Conservation (phyloP, 2,888 invertebrate species). For the Leptothorax acervorum region DNA sequence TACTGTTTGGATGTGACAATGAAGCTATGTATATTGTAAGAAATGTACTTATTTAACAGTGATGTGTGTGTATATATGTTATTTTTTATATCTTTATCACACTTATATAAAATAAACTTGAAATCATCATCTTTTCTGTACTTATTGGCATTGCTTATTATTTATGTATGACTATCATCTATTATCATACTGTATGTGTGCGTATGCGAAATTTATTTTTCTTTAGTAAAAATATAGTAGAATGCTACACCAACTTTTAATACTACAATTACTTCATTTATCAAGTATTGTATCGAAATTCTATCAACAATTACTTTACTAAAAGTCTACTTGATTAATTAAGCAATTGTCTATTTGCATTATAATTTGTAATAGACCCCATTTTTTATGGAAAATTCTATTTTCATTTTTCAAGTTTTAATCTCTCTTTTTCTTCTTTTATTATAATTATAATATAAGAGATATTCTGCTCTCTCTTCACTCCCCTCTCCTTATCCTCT, state of each 20-base stretch:
- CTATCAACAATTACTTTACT: background rate
- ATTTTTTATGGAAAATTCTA: background rate
- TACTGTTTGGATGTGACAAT: slow-evolving; percentile 95
- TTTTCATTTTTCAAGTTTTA: background rate
- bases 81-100: slow-evolving; percentile 63
- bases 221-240: background rate
- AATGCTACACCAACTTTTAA: background rate
- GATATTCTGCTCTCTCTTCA: background rate
- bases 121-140: background rate
- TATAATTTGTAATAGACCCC: background rate
- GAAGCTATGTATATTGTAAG: slow-evolving; percentile 94
- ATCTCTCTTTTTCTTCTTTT: background rate
- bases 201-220: background rate
- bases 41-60: slow-evolving; percentile 86
- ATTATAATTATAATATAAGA: background rate
- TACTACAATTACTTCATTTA: too few relatives aligned
- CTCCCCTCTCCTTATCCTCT: background rate
- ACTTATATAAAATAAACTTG: slow-evolving; percentile 37
- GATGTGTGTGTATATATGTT: slow-evolving; percentile 20
- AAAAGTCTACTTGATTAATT: background rate
- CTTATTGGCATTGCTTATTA: background rate
- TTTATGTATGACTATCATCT: background rate
- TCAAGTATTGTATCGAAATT: background rate
- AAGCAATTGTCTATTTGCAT: background rate
- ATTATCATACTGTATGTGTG: background rate